Evolutionary conservation across 2,797 vertebrate genomes (phyloP).

Genomic region (Betta splendens): DNA sequence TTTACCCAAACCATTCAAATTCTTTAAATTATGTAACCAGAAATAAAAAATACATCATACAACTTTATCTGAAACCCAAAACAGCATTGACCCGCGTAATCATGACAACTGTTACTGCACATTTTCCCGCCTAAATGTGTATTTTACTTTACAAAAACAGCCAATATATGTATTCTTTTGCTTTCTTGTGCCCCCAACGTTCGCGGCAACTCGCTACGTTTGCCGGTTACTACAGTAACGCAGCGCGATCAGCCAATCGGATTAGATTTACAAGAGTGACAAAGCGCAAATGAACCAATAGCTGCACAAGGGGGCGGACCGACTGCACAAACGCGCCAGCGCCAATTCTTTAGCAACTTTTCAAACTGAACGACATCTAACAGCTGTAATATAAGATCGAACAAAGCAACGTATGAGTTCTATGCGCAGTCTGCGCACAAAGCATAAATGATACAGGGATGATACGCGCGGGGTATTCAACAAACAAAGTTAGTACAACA

Average conservation of each 20-base stretch:
- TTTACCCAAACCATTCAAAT: too few relatives aligned
- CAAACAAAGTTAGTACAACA: background rate
- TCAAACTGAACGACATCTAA: conserved; percentile 6
- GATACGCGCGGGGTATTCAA: background rate
- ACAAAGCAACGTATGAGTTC: background rate
- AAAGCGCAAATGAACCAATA: conserved; percentile 52
- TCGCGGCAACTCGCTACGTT: conserved; percentile 47
- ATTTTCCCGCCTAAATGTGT: too few relatives aligned
- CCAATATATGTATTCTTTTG: fast-evolving
- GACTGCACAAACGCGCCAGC: conserved; percentile 75
- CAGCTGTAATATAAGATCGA: background rate
- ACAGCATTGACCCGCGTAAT: too few relatives aligned
- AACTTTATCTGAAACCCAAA: too few relatives aligned
- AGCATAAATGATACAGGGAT: background rate
- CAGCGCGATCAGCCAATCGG: conserved; percentile 40
- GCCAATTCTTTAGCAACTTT: conserved; percentile 74
- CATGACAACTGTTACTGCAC: too few relatives aligned
- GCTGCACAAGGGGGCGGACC: conserved; percentile 31
- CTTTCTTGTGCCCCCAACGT: conserved; percentile 5
- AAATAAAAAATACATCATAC: background rate
- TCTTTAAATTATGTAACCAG: too few relatives aligned
- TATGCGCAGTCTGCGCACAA: too few relatives aligned
- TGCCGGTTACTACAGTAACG: conserved; percentile 33
- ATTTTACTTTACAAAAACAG: too few relatives aligned
- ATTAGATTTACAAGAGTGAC: background rate